Evolutionary conservation across 1,140 invertebrate genomes (phyloP).

Genomic region (Drosophila grimshawi): DNA sequence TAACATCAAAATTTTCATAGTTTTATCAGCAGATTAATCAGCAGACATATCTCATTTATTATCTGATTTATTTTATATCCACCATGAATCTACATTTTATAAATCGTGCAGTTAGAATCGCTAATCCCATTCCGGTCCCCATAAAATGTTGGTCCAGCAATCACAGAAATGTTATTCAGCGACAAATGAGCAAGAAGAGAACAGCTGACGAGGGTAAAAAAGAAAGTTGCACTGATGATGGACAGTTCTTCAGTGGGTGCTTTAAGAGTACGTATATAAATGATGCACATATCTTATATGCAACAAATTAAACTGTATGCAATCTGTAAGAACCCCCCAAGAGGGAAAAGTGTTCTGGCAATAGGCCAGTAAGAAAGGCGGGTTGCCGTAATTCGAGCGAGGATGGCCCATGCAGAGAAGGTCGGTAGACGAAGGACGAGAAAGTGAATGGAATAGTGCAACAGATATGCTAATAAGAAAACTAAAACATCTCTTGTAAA

Average conservation of each 20-base stretch:
- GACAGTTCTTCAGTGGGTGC: slow-evolving; percentile 40
- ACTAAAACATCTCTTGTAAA: background rate
- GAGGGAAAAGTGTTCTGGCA: slow-evolving; percentile 11
- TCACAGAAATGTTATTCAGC: background rate
- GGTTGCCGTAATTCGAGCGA: slow-evolving; percentile 34
- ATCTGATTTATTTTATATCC: background rate
- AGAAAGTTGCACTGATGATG: background rate
- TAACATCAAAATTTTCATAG: background rate
- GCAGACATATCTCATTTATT: background rate
- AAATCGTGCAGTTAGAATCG: background rate
- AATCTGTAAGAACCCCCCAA: background rate
- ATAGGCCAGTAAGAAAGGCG: background rate
- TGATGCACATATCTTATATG: too few species aligned
- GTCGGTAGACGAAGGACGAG: slow-evolving; percentile 10
- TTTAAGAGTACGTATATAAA: slow-evolving; percentile 39
- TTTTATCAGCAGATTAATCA: background rate
- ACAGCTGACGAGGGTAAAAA: background rate
- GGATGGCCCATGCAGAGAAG: slow-evolving; percentile 37
- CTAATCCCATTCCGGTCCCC: background rate
- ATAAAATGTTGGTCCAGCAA: background rate
- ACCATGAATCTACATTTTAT: slow-evolving; percentile 13
- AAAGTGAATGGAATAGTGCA: background rate
- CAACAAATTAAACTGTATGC: background rate
- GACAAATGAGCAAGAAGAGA: slow-evolving; percentile 29
- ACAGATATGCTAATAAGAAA: slow-evolving; percentile 7